Evolutionary conservation across 2,797 vertebrate species (phyloP).

Genomic region (Oreonectes daqikongensis): DNA sequence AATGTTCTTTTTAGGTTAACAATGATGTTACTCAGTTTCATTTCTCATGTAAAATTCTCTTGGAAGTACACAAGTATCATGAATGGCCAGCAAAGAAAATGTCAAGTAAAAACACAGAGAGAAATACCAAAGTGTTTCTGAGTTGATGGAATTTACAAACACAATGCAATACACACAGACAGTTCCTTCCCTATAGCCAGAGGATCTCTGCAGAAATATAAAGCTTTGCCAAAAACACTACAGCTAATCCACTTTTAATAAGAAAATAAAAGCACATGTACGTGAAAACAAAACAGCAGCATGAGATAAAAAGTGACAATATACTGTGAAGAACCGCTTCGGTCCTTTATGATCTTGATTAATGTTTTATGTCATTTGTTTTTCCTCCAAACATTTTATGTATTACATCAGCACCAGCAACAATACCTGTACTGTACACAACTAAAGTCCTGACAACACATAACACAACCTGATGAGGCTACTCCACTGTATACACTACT

Average conservation of each 20-base stretch:
- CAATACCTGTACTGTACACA: slow-evolving; percentile 42
- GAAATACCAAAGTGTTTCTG: slow-evolving; percentile 52
- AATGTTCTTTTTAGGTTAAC: neutral
- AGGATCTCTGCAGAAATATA: slow-evolving; percentile 62
- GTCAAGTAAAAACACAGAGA: slow-evolving; percentile 33
- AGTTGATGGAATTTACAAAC: slow-evolving; percentile 58
- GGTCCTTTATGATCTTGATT: slow-evolving; percentile 62
- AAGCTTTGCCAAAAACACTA: slow-evolving; percentile 56
- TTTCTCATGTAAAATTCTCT: neutral
- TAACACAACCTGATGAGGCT: slow-evolving; percentile 10
- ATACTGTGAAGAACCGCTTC: slow-evolving; percentile 64
- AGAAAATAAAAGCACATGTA: slow-evolving; percentile 51
- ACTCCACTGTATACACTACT: slow-evolving; percentile 37
- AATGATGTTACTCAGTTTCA: neutral
- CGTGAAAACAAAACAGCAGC: slow-evolving; percentile 72
- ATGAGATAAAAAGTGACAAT: slow-evolving; percentile 68
- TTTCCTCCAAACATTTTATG: slow-evolving; percentile 59
- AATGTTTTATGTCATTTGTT: slow-evolving; percentile 37
- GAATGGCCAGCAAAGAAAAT: neutral
- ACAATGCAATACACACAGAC: slow-evolving; percentile 62
- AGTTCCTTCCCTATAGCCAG: slow-evolving; percentile 53
- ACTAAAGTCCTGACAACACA: slow-evolving; percentile 42
- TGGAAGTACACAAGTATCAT: slow-evolving; percentile 17
- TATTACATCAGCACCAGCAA: slow-evolving; percentile 59
- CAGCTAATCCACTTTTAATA: slow-evolving; percentile 69